Base-by-base conservation (phyloP, 2,113 vertebrate genomes). In the Dicentrarchus labrax region DNA sequence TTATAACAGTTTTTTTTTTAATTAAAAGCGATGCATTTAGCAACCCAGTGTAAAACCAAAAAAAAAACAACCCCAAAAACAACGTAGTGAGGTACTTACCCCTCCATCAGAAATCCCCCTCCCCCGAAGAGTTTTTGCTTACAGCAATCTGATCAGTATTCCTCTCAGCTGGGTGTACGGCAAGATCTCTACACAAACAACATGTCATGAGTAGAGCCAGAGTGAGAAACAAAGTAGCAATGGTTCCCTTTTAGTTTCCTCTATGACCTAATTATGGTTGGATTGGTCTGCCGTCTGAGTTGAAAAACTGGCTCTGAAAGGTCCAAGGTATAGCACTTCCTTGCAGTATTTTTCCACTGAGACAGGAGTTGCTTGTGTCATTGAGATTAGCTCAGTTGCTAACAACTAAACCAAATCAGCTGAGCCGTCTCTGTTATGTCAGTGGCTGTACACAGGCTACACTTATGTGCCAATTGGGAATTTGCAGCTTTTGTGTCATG, bases 311-410 rank as follows among this genome's bases (percentile, higher is more conserved):
- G 68, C 72, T 83, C 57, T 89, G 84, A 86, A 74, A 65, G 61
- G 19, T 72, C 61, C 53, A 69, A 62, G 65, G 57, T 78, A 72
- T 80, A 53, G 54, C 76, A 89, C 86, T 88, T 88, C 86, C 57
- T 8, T 78, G 57, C 78, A 85, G 93, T 93, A 89, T 62, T 94
- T 94, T 92, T 93, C 93, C 92, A 94, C 91, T 91, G 73, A 88
- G 85, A 83, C 80, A 76, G 70, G 80, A 61, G 79, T 47, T 56
- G 85, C 75, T 80, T 64, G 66, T 59, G 72, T 86, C 78, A 83
- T 24, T 75, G 59, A 89, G 86, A 92, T 92, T 92, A 89, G 82
- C 70, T 61, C 80, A 84, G 81, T 88, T 84, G 86, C 82, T 90
- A 87, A 85, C 85, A 88, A 90, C 86, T 91, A 92, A 94, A 92